phyloP scores from a whole-genome alignment of 1,140 invertebrate genomes.

The Ylistrum balloti region DNA sequence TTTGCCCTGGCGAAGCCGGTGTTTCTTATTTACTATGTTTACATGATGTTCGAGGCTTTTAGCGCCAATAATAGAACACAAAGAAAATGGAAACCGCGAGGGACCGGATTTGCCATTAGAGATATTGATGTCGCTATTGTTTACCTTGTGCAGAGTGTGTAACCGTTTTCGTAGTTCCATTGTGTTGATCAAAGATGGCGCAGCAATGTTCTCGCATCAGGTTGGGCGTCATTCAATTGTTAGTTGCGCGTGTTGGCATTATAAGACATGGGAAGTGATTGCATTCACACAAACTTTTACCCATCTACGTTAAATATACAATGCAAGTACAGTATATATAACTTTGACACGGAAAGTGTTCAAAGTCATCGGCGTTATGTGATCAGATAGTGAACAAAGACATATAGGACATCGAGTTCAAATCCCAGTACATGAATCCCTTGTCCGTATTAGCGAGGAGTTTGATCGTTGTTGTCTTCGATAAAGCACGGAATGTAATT shows the following conservation, averaged over 20 bases:
- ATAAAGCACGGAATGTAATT: no score
- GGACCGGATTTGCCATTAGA: neutral
- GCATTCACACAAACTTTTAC: neutral
- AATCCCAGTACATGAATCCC: neutral
- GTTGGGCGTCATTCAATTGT: neutral
- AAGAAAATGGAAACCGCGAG: neutral
- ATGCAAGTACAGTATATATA: neutral
- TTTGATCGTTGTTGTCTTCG: no score
- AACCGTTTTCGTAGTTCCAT: neutral
- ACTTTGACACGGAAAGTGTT: no score
- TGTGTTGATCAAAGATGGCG: conserved; percentile 31
- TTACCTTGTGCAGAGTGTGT: neutral
- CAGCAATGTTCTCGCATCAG: neutral
- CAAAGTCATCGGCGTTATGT: no score
- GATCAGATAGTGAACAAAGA: no score
- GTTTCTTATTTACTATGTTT: neutral
- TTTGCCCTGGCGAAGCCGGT: neutral
- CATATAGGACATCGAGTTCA: neutral
- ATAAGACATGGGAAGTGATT: neutral
- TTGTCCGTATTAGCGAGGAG: no score
- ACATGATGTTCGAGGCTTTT: neutral
- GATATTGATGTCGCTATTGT: neutral
- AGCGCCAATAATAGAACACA: neutral
- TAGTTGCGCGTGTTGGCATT: neutral
- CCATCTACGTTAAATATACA: neutral